These are phyloP conservation scores for Drosophila eohydei DNA, from an alignment of 2,888 invertebrate genomes.

Conservation along the genomic window DNA sequence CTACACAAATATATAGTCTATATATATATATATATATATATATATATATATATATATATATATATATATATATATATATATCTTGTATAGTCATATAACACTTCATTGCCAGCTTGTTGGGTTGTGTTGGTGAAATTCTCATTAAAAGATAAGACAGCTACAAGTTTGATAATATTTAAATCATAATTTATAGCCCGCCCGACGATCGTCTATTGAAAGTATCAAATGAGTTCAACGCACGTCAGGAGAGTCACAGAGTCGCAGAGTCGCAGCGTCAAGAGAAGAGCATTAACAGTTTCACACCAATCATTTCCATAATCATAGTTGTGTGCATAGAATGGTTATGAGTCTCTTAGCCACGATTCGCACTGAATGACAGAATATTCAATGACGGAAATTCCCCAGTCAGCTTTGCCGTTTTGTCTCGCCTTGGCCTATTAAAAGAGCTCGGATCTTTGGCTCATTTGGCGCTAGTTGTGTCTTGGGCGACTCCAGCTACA, in stretches of 20 bases:
- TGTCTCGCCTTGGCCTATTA: slow-evolving; percentile 52
- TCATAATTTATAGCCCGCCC: slow-evolving; percentile 46
- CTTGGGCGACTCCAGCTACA: neutral
- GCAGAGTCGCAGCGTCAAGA: neutral
- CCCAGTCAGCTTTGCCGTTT: slow-evolving; percentile 27
- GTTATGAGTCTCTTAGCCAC: slow-evolving; percentile 3
- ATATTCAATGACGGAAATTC: slow-evolving; percentile 53
- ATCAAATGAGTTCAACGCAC: slow-evolving; percentile 13
- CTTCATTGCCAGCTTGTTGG: slow-evolving; percentile 10
- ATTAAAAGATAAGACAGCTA: slow-evolving; percentile 55
- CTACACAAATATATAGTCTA: neutral
- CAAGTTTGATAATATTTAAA: slow-evolving; percentile 49
- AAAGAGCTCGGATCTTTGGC: slow-evolving; percentile 40
- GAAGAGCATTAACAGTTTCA: slow-evolving; percentile 20
- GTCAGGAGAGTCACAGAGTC: neutral
- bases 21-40: neutral
- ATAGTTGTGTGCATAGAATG: slow-evolving; percentile 6
- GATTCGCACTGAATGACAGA: slow-evolving; percentile 47
- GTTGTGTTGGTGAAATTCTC: slow-evolving; percentile 34
- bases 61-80: neutral
- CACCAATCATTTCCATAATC: slow-evolving; percentile 10
- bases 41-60: neutral
- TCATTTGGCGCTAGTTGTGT: slow-evolving; percentile 44
- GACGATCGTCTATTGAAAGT: slow-evolving; percentile 23
- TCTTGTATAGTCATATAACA: slow-evolving; percentile 5